Evolutionary conservation across 2,888 invertebrate genomes (phyloP).

Genomic region (Pseudanteris insignis): DNA sequence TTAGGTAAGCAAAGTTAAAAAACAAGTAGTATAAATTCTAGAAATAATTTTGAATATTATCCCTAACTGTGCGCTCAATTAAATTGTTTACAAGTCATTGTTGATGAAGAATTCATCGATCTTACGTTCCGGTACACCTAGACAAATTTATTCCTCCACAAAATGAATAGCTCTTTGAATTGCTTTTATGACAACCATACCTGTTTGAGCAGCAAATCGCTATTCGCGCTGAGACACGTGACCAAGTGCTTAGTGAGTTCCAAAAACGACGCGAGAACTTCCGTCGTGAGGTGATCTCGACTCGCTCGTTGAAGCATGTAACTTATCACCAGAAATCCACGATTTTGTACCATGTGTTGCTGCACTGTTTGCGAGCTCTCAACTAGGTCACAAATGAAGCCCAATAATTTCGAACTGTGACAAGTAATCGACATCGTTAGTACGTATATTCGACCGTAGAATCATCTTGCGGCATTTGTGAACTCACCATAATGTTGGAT

Average conservation of each 20-base stretch:
- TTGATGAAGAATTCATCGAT: no score
- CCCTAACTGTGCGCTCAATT: no score
- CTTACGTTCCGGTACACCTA: no score
- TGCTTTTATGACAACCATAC: slow-evolving; percentile 71
- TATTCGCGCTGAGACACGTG: slow-evolving; percentile 91
- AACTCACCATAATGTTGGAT: slow-evolving; percentile 85
- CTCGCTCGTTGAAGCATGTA: slow-evolving; percentile 94
- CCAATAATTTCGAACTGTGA: slow-evolving; percentile 89
- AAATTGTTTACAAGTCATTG: no score
- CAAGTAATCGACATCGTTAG: no score
- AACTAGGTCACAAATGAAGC: slow-evolving; percentile 96
- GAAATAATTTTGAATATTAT: no score
- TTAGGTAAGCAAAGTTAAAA: no score
- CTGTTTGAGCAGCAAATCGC: slow-evolving; percentile 91
- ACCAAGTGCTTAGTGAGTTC: slow-evolving; percentile 92
- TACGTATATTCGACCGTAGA: no score
- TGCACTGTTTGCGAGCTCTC: slow-evolving; percentile 97
- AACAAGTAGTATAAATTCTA: no score
- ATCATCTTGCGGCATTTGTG: no score
- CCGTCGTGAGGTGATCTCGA: slow-evolving; percentile 91
- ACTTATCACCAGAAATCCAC: slow-evolving; percentile 97
- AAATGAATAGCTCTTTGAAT: no score
- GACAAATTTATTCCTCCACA: no score
- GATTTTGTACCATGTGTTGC: slow-evolving; percentile 98
- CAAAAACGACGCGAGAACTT: slow-evolving; percentile 91